phyloP scores from a whole-genome alignment of 2,888 invertebrate species.

The Microplitis deprimator region DNA sequence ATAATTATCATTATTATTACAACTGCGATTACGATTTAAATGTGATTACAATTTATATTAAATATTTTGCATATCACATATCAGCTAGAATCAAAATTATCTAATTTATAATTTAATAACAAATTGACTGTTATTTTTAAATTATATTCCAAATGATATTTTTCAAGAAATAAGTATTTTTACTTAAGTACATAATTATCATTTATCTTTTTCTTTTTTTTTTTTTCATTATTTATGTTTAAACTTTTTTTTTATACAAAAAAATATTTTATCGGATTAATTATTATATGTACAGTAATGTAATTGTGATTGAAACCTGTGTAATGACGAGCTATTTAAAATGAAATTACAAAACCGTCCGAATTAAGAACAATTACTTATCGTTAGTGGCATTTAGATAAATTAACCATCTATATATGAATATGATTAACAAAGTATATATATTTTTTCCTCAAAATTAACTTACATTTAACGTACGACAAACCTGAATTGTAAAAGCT shows the following conservation, averaged over 20 bases:
- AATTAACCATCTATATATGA: constrained; percentile 3
- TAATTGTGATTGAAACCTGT: background rate
- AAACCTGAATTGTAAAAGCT: background rate
- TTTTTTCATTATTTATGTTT: constrained; percentile 16
- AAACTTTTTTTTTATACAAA: constrained; percentile 31
- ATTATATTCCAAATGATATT: background rate
- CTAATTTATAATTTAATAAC: background rate
- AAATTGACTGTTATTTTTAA: constrained; percentile 9
- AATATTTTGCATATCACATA: constrained; percentile 31
- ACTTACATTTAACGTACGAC: background rate
- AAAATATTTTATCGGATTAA: background rate
- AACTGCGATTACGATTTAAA: background rate
- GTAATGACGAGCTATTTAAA: constrained; percentile 7
- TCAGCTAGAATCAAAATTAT: constrained; percentile 30
- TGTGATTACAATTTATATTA: constrained; percentile 4
- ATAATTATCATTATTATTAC: constrained; percentile 5
- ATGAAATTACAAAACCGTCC: constrained; percentile 31
- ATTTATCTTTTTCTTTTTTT: constrained; percentile 21
- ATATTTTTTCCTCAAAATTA: constrained; percentile 4
- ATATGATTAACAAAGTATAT: background rate
- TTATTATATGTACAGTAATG: background rate
- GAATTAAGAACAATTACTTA: constrained; percentile 17
- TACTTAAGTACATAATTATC: constrained; percentile 16
- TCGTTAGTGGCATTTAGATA: constrained; percentile 10
- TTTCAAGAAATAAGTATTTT: constrained; percentile 26